Evolutionary conservation across 37 sponge, comb jelly and placozoan species (phyloP).

Genomic region (Cladorhizidae sp.): DNA sequence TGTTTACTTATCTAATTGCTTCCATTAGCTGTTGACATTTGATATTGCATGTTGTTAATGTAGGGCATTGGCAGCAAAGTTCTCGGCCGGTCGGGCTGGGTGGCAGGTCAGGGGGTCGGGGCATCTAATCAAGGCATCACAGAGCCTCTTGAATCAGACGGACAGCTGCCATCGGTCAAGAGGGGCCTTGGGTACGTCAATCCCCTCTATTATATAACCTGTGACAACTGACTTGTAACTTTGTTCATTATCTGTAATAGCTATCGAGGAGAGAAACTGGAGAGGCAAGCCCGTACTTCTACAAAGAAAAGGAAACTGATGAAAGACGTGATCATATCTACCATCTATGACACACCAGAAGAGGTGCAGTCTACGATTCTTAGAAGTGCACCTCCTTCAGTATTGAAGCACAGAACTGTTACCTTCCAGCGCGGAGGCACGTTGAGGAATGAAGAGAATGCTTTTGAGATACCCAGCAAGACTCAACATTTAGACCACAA

Average conservation of each 20-base stretch:
- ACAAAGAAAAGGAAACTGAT: conserved; percentile 37
- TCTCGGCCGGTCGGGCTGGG: conserved; percentile 83
- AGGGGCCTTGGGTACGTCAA: conserved; percentile 88
- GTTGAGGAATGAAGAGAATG: too few species aligned
- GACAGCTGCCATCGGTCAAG: conserved; percentile 74
- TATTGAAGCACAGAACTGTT: conserved; percentile 57
- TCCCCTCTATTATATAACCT: neutral
- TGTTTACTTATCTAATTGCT: too few species aligned
- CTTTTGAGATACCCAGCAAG: too few species aligned
- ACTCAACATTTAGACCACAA: too few species aligned
- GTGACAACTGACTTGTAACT: neutral
- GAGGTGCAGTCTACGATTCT: conserved; percentile 50
- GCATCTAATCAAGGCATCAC: conserved; percentile 39
- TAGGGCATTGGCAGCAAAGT: conserved; percentile 88
- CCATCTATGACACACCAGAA: conserved; percentile 62
- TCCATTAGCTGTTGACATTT: too few species aligned
- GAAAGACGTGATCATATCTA: conserved; percentile 69
- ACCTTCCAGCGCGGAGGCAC: neutral
- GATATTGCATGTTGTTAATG: too few species aligned
- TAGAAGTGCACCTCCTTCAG: conserved; percentile 47
- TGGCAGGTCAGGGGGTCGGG: conserved; percentile 82
- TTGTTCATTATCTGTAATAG: conserved; percentile 21
- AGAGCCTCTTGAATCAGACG: conserved; percentile 77
- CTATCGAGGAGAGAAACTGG: conserved; percentile 73
- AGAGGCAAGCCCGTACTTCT: conserved; percentile 1